Conservation (phyloP, 2,888 invertebrate species). For the Anarsia innoxiella region DNA sequence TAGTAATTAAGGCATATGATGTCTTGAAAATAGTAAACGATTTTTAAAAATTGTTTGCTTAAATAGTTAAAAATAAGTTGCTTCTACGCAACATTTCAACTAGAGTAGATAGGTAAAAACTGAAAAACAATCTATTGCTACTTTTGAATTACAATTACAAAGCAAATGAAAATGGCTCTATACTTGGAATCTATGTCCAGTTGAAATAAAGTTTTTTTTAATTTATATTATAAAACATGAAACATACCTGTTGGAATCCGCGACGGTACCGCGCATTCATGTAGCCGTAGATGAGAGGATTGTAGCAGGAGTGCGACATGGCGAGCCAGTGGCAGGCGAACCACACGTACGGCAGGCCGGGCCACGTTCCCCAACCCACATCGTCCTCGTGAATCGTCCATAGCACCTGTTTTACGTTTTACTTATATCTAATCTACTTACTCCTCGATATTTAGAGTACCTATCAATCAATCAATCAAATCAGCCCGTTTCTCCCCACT, state of each 20-base stretch:
- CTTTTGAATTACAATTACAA: too few species aligned
- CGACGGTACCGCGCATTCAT: slow-evolving; percentile 89
- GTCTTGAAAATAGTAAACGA: background rate
- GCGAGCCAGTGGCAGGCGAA: slow-evolving; percentile 88
- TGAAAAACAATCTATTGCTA: background rate
- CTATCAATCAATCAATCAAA: too few species aligned
- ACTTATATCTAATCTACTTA: too few species aligned
- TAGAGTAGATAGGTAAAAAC: background rate
- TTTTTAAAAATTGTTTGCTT: background rate
- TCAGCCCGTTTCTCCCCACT: too few species aligned
- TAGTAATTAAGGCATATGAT: too few species aligned
- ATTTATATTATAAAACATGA: background rate
- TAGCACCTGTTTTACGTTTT: slow-evolving; percentile 76
- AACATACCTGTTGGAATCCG: slow-evolving; percentile 78
- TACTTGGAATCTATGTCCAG: background rate
- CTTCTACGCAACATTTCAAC: background rate
- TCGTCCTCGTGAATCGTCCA: slow-evolving; percentile 70
- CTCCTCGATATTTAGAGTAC: too few species aligned
- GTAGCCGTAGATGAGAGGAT: slow-evolving; percentile 90
- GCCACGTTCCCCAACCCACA: slow-evolving; percentile 75
- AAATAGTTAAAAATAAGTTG: background rate
- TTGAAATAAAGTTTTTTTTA: background rate
- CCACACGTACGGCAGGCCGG: slow-evolving; percentile 82
- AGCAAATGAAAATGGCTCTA: background rate
- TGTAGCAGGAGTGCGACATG: slow-evolving; percentile 93